Percentiles rank a stretch among this genome's conserved stretches.
phyloP scores from a whole-genome alignment of 2,113 vertebrate species.

The Platichthys flesus region DNA sequence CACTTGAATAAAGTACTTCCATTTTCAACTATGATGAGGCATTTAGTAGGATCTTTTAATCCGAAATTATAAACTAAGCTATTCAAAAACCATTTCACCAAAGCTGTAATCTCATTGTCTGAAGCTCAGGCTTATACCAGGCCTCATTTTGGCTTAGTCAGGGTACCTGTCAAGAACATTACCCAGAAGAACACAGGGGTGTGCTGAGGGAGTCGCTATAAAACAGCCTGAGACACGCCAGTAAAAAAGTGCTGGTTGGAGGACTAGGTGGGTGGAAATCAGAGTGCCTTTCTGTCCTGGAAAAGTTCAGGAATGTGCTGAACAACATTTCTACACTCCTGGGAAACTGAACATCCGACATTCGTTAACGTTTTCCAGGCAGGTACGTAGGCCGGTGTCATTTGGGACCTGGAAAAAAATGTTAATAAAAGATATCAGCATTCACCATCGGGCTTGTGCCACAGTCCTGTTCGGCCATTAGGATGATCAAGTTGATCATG shows the following conservation, averaged over 20 bases:
- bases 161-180: conserved; percentile 45
- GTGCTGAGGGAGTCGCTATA: conserved; percentile 55
- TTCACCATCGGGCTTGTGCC: background rate
- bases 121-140: conserved; percentile 26
- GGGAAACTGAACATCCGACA: conserved; percentile 43
- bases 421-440: background rate
- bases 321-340: conserved; percentile 54
- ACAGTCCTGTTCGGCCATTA: conserved; percentile 22
- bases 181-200: conserved; percentile 50
- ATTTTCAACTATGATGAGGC: background rate
- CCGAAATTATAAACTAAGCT: background rate
- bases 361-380: conserved; percentile 41
- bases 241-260: conserved; percentile 67
- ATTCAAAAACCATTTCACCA: background rate
- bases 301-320: conserved; percentile 72
- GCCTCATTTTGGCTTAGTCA: conserved; percentile 24
- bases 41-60: background rate
- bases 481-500: conserved; percentile 15
- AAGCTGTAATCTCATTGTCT: conserved; percentile 1
- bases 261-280: conserved; percentile 52
- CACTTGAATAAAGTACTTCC: background rate
- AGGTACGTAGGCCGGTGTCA: conserved; percentile 22
- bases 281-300: conserved; percentile 50
- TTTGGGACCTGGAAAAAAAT: background rate
- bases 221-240: conserved; percentile 60